These are phyloP conservation scores for Pangasianodon hypophthalmus DNA, from an alignment of 2,113 vertebrate species.

Conservation along the genomic window DNA sequence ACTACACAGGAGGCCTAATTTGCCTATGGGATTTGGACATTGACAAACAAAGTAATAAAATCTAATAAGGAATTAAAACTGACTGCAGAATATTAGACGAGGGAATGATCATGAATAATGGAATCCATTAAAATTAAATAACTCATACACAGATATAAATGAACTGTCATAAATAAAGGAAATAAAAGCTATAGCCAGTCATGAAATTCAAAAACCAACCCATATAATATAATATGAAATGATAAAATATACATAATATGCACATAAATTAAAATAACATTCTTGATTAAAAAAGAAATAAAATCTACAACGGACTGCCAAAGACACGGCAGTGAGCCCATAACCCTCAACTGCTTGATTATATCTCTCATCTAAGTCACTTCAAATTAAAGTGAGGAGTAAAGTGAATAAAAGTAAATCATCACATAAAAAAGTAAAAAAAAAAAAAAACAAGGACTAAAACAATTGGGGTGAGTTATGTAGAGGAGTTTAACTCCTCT, in stretches of 20 bases:
- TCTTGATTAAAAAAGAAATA: background rate
- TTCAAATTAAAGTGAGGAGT: background rate
- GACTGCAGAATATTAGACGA: background rate
- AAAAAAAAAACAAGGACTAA: background rate
- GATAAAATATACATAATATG: background rate
- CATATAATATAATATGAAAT: background rate
- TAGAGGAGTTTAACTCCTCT: background rate
- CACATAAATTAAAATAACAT: background rate
- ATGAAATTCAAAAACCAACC: background rate
- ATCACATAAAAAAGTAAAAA: background rate
- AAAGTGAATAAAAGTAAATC: background rate
- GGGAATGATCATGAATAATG: background rate
- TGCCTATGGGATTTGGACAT: background rate
- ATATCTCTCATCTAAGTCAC: background rate
- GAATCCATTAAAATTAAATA: background rate
- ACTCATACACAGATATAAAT: background rate
- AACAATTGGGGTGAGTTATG: background rate
- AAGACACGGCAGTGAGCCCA: too few relatives aligned
- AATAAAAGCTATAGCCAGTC: background rate
- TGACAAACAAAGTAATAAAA: conserved; percentile 17
- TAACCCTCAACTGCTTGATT: background rate
- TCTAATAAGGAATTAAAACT: background rate
- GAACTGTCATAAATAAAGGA: background rate
- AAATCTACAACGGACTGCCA: background rate
- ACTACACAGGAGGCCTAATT: background rate